Evolutionary conservation across 2,888 invertebrate genomes (phyloP), one percentile per base, ranked within the genome.

Genomic region (Andrena minutula): DNA sequence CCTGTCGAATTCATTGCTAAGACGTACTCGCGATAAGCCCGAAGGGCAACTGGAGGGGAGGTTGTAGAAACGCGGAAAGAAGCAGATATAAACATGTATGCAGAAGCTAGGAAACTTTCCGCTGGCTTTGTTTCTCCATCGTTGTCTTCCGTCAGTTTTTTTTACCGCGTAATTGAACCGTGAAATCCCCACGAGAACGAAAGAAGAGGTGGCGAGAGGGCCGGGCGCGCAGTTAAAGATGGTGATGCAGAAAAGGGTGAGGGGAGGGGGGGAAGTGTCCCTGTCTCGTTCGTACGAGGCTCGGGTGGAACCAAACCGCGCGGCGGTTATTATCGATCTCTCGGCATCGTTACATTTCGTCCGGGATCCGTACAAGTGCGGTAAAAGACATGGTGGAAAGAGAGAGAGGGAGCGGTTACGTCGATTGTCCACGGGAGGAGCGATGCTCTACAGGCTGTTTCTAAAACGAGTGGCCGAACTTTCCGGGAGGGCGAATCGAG

Each of bases 281-380:
- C 77, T 72, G 74, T 84, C 84, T 79, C 85, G 83, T 80, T 79
- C 85, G 83, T 80, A 77, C 82, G 84, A 74, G 83, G 70, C 81
- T 79, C 80, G 76, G 79, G 80, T 84, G 83, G 82, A 86, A 88
- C 87, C 84, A 86, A 88, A 86, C 86, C 84, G 73, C 23, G 56
- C 82, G 85, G 86, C 79, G 85, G 84, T 88, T 88, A 88, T 86
- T 85, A 88, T 88, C 88, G 88, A 88, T 88, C 87, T 88, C 86
- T 79, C 75, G 75, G 81, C 85, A 84, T 84, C 88, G 86, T 88
- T 88, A 85, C 85, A 85, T 85, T 87, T 88, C 84, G 84, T 82
- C 81, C 80, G 82, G 83, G 79, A 88, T 85, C 80, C 82, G 82
- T 86, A 86, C 82, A 88, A 86, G 84, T 88, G 84, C 79, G 85